phyloP scores from a whole-genome alignment of 2,888 invertebrate genomes.

The Gari tellinella region DNA sequence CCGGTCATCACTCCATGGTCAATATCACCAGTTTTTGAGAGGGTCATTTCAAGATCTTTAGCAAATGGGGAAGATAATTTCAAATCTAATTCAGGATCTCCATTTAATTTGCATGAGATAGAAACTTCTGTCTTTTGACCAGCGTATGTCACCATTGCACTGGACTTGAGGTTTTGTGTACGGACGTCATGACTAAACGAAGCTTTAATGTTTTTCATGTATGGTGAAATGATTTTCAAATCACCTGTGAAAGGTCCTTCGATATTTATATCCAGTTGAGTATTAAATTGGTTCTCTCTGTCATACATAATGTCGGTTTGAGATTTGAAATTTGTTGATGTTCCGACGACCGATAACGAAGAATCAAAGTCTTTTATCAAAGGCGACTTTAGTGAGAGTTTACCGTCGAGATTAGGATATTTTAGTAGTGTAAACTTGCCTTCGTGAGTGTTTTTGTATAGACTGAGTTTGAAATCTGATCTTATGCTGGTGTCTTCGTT shows the following conservation, averaged over 20 bases:
- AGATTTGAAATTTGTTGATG: conserved; percentile 26
- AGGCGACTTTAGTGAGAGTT: conserved; percentile 46
- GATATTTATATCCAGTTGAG: conserved; percentile 19
- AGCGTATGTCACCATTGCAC: conserved; percentile 23
- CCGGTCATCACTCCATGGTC: conserved; percentile 15
- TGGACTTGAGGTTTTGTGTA: conserved; percentile 6
- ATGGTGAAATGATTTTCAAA: conserved; percentile 34
- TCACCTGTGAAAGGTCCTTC: conserved; percentile 29
- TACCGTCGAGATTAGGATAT: conserved; percentile 30
- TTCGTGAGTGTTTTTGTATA: conserved; percentile 35
- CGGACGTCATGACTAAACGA: conserved; percentile 28
- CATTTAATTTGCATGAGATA: conserved; percentile 4
- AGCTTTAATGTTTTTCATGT: conserved; percentile 23
- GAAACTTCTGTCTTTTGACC: conserved; percentile 7
- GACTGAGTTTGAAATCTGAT: conserved; percentile 36
- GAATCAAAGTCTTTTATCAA: conserved; percentile 32
- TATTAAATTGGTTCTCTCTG: conserved; percentile 10
- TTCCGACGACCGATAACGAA: conserved; percentile 13
- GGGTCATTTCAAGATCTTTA: conserved; percentile 17
- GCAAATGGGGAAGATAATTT: conserved; percentile 20
- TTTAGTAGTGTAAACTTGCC: conserved; percentile 46
- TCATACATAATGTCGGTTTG: conserved; percentile 20
- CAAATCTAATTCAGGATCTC: conserved; percentile 14
- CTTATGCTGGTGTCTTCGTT: conserved; percentile 45
- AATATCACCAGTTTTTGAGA: conserved; percentile 8